phyloP scores from a whole-genome alignment of 1,140 invertebrate genomes.

The Drosophila teissieri region DNA sequence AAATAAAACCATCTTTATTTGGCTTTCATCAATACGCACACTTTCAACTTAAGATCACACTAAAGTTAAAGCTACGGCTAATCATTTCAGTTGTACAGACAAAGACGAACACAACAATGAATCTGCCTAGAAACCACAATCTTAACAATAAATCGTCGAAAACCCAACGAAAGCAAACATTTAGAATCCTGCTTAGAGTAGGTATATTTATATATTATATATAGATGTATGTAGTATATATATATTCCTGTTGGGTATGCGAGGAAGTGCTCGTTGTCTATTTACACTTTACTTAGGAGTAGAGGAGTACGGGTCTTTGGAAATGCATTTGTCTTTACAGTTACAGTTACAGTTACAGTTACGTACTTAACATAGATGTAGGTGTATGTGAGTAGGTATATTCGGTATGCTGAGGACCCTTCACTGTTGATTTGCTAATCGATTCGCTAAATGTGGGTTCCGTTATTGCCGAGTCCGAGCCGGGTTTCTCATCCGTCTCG shows the following conservation, averaged over 20 bases:
- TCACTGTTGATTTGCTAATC: slow-evolving; percentile 53
- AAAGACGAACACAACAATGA: slow-evolving; percentile 50
- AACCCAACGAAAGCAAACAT: slow-evolving; percentile 39
- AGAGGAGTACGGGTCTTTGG: slow-evolving; percentile 27
- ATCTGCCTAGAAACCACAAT: slow-evolving; percentile 62
- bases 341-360: slow-evolving; percentile 73
- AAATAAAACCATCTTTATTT: slow-evolving; percentile 71
- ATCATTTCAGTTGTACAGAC: slow-evolving; percentile 60
- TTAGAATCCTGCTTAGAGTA: slow-evolving; percentile 38
- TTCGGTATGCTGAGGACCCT: slow-evolving; percentile 42
- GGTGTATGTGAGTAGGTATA: slow-evolving; percentile 48
- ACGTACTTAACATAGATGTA: slow-evolving; percentile 51
- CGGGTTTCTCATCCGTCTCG: slow-evolving; percentile 1
- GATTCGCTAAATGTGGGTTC: slow-evolving; percentile 55
- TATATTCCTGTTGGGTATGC: slow-evolving; percentile 26
- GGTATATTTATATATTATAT: slow-evolving; percentile 22
- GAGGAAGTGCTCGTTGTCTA: slow-evolving; percentile 45
- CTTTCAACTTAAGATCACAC: slow-evolving; percentile 50
- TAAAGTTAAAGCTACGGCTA: slow-evolving; percentile 54
- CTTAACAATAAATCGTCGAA: slow-evolving; percentile 44
- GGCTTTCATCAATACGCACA: slow-evolving; percentile 53
- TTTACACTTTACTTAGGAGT: slow-evolving; percentile 73
- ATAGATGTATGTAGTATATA: neutral
- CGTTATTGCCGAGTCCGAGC: slow-evolving; percentile 40
- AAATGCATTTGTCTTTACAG: slow-evolving; percentile 60